Percentiles rank a stretch among this genome's conserved stretches.
Evolutionary conservation across 2,797 vertebrate genomes (phyloP).

Genomic region (Kryptopterus vitreolus): DNA sequence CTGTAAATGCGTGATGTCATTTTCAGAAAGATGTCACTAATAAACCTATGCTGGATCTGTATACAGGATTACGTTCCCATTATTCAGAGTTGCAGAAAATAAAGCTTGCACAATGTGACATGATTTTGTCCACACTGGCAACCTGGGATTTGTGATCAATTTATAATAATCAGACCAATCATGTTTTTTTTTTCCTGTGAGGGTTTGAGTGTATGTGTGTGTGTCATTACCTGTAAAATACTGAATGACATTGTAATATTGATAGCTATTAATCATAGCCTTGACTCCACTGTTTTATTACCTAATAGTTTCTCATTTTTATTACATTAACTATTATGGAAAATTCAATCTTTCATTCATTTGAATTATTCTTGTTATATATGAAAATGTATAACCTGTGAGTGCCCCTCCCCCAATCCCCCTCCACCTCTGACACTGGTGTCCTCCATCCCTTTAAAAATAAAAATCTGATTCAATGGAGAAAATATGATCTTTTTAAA

Average conservation of each 20-base stretch:
- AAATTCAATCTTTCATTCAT: too few species aligned
- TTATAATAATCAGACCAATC: not conserved
- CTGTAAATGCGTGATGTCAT: not conserved
- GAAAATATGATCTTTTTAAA: not conserved
- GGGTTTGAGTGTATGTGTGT: not conserved
- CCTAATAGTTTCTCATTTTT: too few species aligned
- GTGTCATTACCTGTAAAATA: not conserved
- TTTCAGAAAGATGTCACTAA: too few species aligned
- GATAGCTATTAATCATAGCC: not conserved
- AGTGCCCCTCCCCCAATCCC: too few species aligned
- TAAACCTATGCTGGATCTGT: too few species aligned
- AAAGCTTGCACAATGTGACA: not conserved
- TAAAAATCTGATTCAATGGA: not conserved
- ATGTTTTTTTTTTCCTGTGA: too few species aligned
- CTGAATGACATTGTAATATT: not conserved
- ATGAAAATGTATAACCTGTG: too few species aligned
- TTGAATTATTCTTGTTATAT: too few species aligned
- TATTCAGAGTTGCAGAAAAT: conserved; percentile 27
- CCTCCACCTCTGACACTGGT: too few species aligned
- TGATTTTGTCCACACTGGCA: not conserved
- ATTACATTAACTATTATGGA: too few species aligned
- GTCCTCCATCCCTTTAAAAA: not conserved
- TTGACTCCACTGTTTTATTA: not conserved
- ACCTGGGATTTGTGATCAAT: not conserved
- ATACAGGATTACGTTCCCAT: too few species aligned